These are phyloP conservation scores for Siphamia tubifer DNA, from an alignment of 2,113 vertebrate genomes.

Conservation along the genomic window DNA sequence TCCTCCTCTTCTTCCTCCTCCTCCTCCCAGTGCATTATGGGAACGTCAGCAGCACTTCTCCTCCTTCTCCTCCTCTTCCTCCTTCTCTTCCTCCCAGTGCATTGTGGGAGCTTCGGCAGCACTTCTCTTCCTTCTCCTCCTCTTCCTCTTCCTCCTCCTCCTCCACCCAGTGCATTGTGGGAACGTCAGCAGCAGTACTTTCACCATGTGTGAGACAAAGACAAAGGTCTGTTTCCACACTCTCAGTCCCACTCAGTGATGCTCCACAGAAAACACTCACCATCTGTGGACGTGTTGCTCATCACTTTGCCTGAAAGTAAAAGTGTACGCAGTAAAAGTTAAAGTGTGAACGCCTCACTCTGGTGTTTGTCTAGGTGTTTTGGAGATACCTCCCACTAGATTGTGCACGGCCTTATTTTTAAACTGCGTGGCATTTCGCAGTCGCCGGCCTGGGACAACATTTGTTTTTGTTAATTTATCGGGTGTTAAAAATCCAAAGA, in stretches of 20 bases:
- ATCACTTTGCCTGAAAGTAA: slow-evolving; percentile 68
- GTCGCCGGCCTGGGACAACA: slow-evolving; percentile 27
- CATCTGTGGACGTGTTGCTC: slow-evolving; percentile 80
- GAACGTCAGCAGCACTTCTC: too few relatives aligned
- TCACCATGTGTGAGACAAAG: slow-evolving; percentile 77
- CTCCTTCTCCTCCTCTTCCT: too few relatives aligned
- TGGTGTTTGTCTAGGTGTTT: slow-evolving; percentile 68
- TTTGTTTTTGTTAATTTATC: slow-evolving; percentile 46
- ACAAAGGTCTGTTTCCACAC: slow-evolving; percentile 79
- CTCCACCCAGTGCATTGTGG: slow-evolving; percentile 64
- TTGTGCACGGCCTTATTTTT: slow-evolving; percentile 43
- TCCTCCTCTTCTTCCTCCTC: too few relatives aligned
- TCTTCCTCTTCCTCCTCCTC: slow-evolving; percentile 48
- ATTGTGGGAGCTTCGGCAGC: too few relatives aligned
- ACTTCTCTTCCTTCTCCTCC: slow-evolving; percentile 28
- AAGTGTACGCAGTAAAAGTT: slow-evolving; percentile 67
- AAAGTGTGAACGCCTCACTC: slow-evolving; percentile 70
- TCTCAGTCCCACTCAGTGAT: slow-evolving; percentile 76
- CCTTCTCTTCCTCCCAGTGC: too few relatives aligned
- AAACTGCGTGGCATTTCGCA: slow-evolving; percentile 53
- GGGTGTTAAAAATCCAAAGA: slow-evolving; percentile 44
- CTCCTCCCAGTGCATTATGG: too few relatives aligned
- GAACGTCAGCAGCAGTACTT: slow-evolving; percentile 72
- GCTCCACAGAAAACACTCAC: slow-evolving; percentile 68
- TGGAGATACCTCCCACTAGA: slow-evolving; percentile 57